Base-by-base conservation (phyloP, 2,888 invertebrate species). In the Ormyrus labotus region DNA sequence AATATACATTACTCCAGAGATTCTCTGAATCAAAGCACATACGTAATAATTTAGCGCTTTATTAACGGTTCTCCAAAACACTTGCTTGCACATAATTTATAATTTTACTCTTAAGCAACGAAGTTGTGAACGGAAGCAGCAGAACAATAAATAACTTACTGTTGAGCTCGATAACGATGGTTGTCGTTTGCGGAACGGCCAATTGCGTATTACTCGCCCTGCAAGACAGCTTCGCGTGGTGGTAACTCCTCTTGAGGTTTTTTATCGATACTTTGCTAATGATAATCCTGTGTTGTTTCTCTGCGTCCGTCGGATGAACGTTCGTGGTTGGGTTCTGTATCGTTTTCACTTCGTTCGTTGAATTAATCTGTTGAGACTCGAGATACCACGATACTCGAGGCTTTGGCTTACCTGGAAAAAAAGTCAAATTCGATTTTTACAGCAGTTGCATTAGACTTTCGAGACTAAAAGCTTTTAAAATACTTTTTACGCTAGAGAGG, bases 191-290 rank as follows among this genome's bases (percentile, higher is more conserved):
- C 3, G 97, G 96, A 68, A 94, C 94, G 64, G 95, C 95, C 85
- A 96, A 92, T 91, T 96, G 96, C 84, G 96, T 97, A 91, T 97
- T 97, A 86, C 95, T 95, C 51, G 97, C 97, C 91, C 96, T 96
- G 92, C 97, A 97, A 86, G 96, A 95, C 87, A 97, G 94, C 87
- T 96, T 93, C 81, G 96, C 93, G 91, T 96, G 96, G 86, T 97
- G 93, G 91, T 97, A 96, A 91, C 95, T 95, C 76, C 97, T 92
- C 70, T 95, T 96, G 84, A 97, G 94, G 89, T 94, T 95, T 84
- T 95, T 95, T 89, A 96, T 95, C 84, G 94, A 94, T 85, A 97
- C 93, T 86, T 95, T 95, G 92, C 97, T 97, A 88, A 96, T 94
- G 19, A 82, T 80, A 6, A 80, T 7, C 9, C 77, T 77, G 13